These are phyloP conservation scores for Drosophila affinis DNA, from an alignment of 2,888 invertebrate species.

Conservation along the genomic window DNA sequence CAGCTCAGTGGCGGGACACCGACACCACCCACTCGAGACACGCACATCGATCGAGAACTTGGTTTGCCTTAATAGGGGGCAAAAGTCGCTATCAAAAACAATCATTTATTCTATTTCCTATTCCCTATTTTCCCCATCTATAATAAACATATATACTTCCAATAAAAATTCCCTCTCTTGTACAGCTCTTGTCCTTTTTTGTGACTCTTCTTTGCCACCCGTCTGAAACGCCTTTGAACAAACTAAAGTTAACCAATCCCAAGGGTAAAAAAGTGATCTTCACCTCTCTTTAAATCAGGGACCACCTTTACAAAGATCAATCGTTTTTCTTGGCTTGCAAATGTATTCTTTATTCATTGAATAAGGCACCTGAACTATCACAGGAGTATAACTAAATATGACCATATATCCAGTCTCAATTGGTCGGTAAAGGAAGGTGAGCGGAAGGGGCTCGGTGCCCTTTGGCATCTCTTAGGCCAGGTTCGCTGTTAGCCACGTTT, in stretches of 20 bases:
- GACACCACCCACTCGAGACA: not conserved
- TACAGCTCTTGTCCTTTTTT: too few relatives aligned
- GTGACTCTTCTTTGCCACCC: too few relatives aligned
- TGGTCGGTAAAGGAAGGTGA: not conserved
- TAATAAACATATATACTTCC: not conserved
- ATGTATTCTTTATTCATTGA: not conserved
- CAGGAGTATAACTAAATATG: not conserved
- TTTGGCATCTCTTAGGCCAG: slow-evolving; percentile 1
- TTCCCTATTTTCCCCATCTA: not conserved
- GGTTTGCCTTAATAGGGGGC: not conserved
- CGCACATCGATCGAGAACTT: not conserved
- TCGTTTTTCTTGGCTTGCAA: not conserved
- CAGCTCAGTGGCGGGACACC: not conserved
- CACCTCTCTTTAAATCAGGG: too few relatives aligned
- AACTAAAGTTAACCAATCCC: too few relatives aligned
- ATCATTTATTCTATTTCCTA: not conserved
- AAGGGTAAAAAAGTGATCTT: too few relatives aligned
- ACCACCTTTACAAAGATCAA: not conserved
- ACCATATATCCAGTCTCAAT: not conserved
- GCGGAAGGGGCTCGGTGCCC: not conserved
- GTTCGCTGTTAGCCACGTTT: not conserved
- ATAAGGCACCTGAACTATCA: not conserved
- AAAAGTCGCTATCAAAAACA: not conserved
- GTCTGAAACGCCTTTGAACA: too few relatives aligned
- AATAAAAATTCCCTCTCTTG: too few relatives aligned